phyloP scores from a whole-genome alignment of 2,888 invertebrate genomes.

The Scotopteryx bipunctaria region DNA sequence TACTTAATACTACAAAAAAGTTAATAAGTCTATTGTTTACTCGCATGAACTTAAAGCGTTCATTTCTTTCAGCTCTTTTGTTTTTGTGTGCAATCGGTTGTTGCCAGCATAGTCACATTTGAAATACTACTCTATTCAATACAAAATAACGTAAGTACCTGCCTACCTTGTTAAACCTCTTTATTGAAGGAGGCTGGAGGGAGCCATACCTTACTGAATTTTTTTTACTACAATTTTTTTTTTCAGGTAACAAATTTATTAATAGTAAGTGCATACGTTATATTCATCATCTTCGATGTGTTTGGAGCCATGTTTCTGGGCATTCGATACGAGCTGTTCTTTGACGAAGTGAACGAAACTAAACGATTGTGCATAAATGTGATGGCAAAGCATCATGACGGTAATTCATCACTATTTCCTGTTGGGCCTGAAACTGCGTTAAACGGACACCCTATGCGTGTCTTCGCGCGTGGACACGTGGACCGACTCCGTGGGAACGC shows the following conservation, averaged over 20 bases:
- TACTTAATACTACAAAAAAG: neutral
- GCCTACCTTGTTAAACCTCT: too few relatives aligned
- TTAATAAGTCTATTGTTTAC: too few relatives aligned
- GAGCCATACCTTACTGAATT: too few relatives aligned
- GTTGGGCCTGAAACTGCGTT: too few relatives aligned
- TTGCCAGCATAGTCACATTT: conserved; percentile 46
- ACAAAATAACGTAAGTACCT: conserved; percentile 51
- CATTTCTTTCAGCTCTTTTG: conserved; percentile 52
- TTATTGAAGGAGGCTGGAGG: too few relatives aligned
- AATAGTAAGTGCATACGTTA: conserved; percentile 37
- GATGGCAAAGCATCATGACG: conserved; percentile 53
- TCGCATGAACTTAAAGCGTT: too few relatives aligned
- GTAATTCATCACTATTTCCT: conserved; percentile 40
- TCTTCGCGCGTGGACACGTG: too few relatives aligned
- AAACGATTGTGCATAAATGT: conserved; percentile 55
- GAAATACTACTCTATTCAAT: conserved; percentile 49
- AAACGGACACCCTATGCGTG: too few relatives aligned
- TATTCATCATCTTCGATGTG: conserved; percentile 41
- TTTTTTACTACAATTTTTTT: too few relatives aligned
- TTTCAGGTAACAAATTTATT: conserved; percentile 37
- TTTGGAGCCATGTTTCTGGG: conserved; percentile 46
- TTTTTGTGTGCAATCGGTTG: conserved; percentile 52
- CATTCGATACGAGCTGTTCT: conserved; percentile 52
- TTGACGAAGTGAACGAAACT: conserved; percentile 54
- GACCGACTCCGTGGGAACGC: too few relatives aligned